Base-by-base conservation (phyloP, 2,888 invertebrate genomes). In the Diogma glabrata region DNA sequence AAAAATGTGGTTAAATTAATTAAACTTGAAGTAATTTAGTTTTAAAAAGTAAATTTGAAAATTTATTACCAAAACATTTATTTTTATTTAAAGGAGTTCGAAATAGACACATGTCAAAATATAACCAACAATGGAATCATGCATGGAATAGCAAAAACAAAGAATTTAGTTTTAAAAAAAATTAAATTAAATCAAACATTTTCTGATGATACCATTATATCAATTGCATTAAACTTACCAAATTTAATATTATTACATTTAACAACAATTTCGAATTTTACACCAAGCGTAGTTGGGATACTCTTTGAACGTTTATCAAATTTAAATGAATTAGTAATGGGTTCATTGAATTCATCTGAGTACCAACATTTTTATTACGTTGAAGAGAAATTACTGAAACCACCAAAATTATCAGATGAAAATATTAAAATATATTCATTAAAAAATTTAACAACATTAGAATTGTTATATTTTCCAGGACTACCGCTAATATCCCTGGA, bases 231-330 rank as follows among this genome's bases (percentile, higher is more conserved):
- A 22, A 12, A 20, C 23, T 43, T 43, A 22, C 43, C 22, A 7
- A 23, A 43, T 7, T 14, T 43, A 6, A 43, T 23, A 7, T 22
- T 23, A 9, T 23, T 43, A 14, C n/a, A 22, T 3, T 22, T 43
- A 14, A 23, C 22, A 22, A 43, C 43, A 4, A 22, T 20, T 9
- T 23, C 23, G n/a, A 22, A 43, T 43, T 43, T 43, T 9, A 43
- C 22, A 7, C 43, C 43, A 22, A 20, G 23, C 23, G n/a, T 43
- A 22, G 23, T 43, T 22, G 1, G 22, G 14, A 7, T 43, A 22
- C n/a, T 43, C 12, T 43, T 22, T 22, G 43, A 43, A 43, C 43
- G 43, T 8, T 43, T 43, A 43, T 23, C 43, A 43, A 43, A 43
- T 2, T 14, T 43, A 14, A 43, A 20, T 7, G 23, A 5, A n/a